phyloP scores from a whole-genome alignment of 1,140 invertebrate genomes.

The Rhizoglyphus robini region DNA sequence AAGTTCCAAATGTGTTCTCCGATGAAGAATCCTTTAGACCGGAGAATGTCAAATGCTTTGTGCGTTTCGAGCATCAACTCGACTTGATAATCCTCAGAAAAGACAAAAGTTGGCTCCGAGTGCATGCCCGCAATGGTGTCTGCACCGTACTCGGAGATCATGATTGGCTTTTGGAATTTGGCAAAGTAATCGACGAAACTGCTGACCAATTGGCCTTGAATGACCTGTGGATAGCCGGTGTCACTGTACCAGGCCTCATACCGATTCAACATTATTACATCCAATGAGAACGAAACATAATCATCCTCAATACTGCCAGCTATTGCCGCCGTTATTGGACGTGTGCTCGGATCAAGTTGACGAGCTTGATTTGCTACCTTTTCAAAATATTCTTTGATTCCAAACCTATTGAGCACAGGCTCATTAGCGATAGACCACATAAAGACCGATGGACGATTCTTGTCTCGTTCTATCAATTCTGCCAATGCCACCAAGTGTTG shows the following conservation, averaged over 20 bases:
- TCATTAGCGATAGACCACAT: slow-evolving; percentile 96
- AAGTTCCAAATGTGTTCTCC: slow-evolving; percentile 99
- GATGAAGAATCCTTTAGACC: slow-evolving; percentile 61
- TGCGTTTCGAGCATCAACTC: slow-evolving; percentile 70
- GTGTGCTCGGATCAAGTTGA: slow-evolving; percentile 39
- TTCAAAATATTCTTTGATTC: slow-evolving; percentile 62
- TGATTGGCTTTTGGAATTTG: slow-evolving; percentile 55
- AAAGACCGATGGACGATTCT: slow-evolving; percentile 79
- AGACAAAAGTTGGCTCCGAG: slow-evolving; percentile 64
- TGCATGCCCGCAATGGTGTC: slow-evolving; percentile 81
- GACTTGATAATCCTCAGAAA: slow-evolving; percentile 88
- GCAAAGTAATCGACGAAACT: slow-evolving; percentile 69
- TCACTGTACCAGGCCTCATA: slow-evolving; percentile 89
- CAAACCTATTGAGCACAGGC: slow-evolving; percentile 49
- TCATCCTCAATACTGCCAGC: slow-evolving; percentile 37
- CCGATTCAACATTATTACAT: slow-evolving; percentile 83
- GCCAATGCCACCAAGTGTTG: slow-evolving; percentile 69
- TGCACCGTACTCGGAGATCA: too few species aligned
- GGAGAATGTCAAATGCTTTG: slow-evolving; percentile 68
- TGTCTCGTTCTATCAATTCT: slow-evolving; percentile 55
- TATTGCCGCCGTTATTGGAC: slow-evolving; percentile 59
- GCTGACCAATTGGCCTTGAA: slow-evolving; percentile 49
- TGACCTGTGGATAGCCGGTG: slow-evolving; percentile 60
- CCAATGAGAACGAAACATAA: slow-evolving; percentile 57
- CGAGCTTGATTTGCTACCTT: slow-evolving; percentile 29